Evolutionary conservation across 2,888 invertebrate genomes (phyloP), one percentile per base, ranked within the genome.

Genomic region (Synanthedon myopaeformis): DNA sequence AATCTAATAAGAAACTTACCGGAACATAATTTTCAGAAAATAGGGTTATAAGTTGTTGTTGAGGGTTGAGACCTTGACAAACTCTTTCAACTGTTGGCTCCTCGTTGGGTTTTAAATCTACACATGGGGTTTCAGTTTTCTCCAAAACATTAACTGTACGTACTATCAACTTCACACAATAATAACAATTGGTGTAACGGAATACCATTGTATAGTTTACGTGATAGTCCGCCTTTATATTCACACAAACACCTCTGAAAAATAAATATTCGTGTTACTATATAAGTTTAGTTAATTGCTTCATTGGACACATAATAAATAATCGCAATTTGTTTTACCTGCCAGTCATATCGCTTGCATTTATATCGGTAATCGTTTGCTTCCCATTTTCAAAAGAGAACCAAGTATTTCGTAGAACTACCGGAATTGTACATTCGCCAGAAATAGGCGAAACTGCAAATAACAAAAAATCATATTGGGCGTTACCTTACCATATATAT

Each of bases 21-120:
- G 96, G 96, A 1, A 94, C 92, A 77, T 93, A 94, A 82, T 96
- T 96, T 70, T 96, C 96, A 49, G 95, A 94, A 71, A 96, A 97
- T 56, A 97, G 79, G 13, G 97, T 96, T 52, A 93, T 91, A 3
- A 95, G 81, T 65, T 95, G 94, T 67, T 96, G 95, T 71, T 95
- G 93, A 10, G 91, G 89, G 61, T 92, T 92, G 41, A 96, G 86
- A 8, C 91, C 91, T 57, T 82, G 82, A 67, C 97, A 97, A 0
- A 96, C 93, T 69, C 92, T 90, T 49, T 93, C 91, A 1, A 96
- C 90, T 0, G 92, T 91, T 4, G 95, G 93, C 58, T 90, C 89
- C 55, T 91, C 90, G 55, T 89, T 89, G 10, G 83, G 74, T 0
- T 89, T 89, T 53, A 95, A 74, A 63, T 91, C 92, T 0, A 96